Base-by-base conservation (phyloP, 2,888 invertebrate genomes). In the Himalopsyche kuldschensis region DNA sequence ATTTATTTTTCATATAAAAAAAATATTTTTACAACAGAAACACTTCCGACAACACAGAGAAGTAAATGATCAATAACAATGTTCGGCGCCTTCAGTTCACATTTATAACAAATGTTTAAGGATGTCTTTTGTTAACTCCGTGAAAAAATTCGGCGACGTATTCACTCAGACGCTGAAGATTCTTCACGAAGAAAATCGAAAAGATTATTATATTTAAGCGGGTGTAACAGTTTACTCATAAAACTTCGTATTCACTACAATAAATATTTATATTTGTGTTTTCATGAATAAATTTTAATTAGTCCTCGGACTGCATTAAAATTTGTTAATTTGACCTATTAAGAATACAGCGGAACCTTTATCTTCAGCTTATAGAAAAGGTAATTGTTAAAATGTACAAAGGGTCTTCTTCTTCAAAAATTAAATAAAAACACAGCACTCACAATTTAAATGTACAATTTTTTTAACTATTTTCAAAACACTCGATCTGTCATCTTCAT, bases 1-100 rank as follows among this genome's bases (percentile, higher is more conserved):
- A 78, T 78, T 78, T 78, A 78, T 78, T 78, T 77, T 78, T 78
- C 78, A 78, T 78, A 78, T 78, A 78, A 78, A 78, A 78, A 78
- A 78, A 78, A 76, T 76, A 76, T 32, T 76, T 76, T 41, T 76
- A 41, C 76, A 76, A 76, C 76, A 27, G 35, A 76, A 76, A 35
- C 69, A 69, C 76, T 76, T 76, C 76, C 15, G 41, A 76, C 76
- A 76, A 76, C 41, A 76, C 76, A 76, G 32, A 76, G 41, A 76
- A 76, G 41, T 35, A 76, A 69, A 69, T 69, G 69, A 69, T 27
- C 27, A 69, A 69, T 69, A 69, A 69, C 69, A 69, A 27, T 69
- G 69, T 69, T 69, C 27, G 24, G 69, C 27, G 69, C 27, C 27
- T 69, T 69, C 69, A 69, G 69, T 69, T 69, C 69, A 69, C 69